Base-by-base conservation (phyloP, 2,113 vertebrate genomes). In the Microcebus ravelobensis region DNA sequence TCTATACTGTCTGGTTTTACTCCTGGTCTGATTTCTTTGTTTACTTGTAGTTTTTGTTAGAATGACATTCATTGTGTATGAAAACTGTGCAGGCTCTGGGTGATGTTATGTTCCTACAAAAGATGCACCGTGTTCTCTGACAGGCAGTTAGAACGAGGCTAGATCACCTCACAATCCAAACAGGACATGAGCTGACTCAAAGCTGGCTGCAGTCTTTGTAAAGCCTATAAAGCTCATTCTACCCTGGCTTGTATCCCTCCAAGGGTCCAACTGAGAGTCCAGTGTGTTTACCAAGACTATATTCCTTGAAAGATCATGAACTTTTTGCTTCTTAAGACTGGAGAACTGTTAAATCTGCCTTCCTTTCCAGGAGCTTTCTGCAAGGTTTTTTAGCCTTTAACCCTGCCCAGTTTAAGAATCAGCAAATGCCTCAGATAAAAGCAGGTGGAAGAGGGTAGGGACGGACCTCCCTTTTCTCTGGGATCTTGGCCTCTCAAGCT, bases 1-100 rank as follows among this genome's bases (percentile, higher is more conserved):
- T 89, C 70, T 76, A 25, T 42, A 90, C 17, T 59, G 12, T 42
- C 39, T 90, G 11, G 48, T 85, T 88, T 88, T 67, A 95, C 52
- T 94, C 73, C 81, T 67, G 13, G 7, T 8, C 25, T 92, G 52
- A 31, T 82, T 84, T 92, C 86, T 82, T 61, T n/a, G 82, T 77
- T 88, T 45, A 83, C 76, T 48, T 92, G n/a, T 85, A 42, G 87
- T 87, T 95, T 89, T 80, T 79, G 57, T 63, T 95, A 87, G 85
- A 89, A 73, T 59, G 31, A 4, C 25, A 94, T 48, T 93, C 59
- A 88, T 14, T 80, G 71, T 68, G 13, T 90, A 70, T 79, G 42
- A 85, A 87, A 90, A 63, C 59, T 67, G 1, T n/a, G 63, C 45
- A 71, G 59, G n/a, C 48, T 88, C 27, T 80, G 18, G 45, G 42